phyloP scores from a whole-genome alignment of 2,888 invertebrate genomes.

The Plemyria rubiginata region DNA sequence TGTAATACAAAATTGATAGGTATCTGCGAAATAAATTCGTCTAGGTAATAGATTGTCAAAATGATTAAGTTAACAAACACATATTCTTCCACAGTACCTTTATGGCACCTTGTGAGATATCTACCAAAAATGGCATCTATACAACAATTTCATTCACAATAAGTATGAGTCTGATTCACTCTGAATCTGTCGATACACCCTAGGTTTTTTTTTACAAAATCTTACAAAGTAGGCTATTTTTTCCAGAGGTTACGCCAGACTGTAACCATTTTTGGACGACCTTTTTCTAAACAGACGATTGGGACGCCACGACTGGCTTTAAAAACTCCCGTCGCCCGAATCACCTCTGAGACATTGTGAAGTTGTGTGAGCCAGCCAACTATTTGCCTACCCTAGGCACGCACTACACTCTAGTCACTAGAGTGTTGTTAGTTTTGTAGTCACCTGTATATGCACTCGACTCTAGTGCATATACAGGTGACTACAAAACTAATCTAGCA shows the following conservation, averaged over 20 bases:
- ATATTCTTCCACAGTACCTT: neutral
- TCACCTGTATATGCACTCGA: neutral
- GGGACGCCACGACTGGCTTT: too few relatives aligned
- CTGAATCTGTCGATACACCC: too few relatives aligned
- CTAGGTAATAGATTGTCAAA: neutral
- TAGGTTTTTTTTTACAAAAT: neutral
- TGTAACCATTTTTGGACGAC: neutral
- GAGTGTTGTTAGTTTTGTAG: neutral
- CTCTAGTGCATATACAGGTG: neutral
- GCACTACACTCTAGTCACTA: too few relatives aligned
- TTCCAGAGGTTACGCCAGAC: neutral
- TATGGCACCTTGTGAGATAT: neutral
- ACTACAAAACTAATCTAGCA: neutral
- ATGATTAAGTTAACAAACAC: neutral
- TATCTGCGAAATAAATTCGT: constrained; percentile 11
- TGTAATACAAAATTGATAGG: constrained; percentile 32
- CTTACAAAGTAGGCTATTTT: too few relatives aligned
- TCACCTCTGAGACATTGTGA: neutral
- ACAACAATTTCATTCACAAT: neutral
- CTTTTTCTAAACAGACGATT: too few relatives aligned
- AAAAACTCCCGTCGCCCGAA: neutral
- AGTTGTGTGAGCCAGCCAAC: neutral
- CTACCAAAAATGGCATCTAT: neutral
- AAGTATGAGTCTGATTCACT: too few relatives aligned
- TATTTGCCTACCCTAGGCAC: neutral